A percentile compares a stretch with the other conserved stretches of the same genome.
These are phyloP conservation scores for Kryptolebias marmoratus DNA, from an alignment of 2,113 vertebrate species.

Conservation along the genomic window DNA sequence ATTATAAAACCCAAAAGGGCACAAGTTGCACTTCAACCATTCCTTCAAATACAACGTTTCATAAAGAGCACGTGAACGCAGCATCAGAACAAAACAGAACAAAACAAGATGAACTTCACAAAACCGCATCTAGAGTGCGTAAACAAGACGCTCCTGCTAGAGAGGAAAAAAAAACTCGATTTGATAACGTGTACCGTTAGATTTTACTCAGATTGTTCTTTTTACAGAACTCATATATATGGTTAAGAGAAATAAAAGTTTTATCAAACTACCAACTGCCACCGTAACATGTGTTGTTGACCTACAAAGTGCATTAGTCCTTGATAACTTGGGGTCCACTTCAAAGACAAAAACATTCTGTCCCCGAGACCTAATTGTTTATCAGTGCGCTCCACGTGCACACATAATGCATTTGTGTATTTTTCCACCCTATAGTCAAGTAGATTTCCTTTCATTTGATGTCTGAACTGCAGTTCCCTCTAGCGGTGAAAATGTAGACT, in stretches of 20 bases:
- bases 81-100: background rate
- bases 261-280: background rate
- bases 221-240: background rate
- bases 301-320: background rate
- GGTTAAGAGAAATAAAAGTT: background rate
- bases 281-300: background rate
- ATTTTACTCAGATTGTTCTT: background rate
- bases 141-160: background rate
- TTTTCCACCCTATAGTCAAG: conserved; percentile 53
- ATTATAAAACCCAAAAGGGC: no score
- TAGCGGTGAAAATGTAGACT: conserved; percentile 55
- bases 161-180: background rate
- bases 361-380: conserved; percentile 1
- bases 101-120: background rate
- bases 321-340: background rate
- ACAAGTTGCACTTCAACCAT: no score
- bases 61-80: conserved; percentile 40
- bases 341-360: background rate
- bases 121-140: background rate
- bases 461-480: conserved; percentile 56
- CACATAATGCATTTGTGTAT: conserved; percentile 8
- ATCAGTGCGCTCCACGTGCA: background rate
- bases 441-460: conserved; percentile 45
- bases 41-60: background rate
- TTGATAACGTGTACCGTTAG: background rate